Conservation (phyloP, 2,797 vertebrate genomes). For the Merluccius polli region DNA sequence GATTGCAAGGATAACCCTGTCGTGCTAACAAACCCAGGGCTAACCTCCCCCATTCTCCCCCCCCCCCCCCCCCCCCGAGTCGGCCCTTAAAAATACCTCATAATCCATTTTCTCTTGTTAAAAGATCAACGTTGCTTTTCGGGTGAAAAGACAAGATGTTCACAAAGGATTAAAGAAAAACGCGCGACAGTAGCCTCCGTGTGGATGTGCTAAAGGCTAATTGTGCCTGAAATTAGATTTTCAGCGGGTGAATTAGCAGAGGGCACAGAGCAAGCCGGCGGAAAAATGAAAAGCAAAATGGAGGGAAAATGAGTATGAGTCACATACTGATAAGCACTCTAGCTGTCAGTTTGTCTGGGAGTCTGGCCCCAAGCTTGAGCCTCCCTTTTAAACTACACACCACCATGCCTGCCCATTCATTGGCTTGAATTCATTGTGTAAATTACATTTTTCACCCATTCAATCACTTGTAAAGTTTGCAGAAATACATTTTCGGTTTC, state of each 20-base stretch:
- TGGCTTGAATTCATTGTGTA: conserved; percentile 7
- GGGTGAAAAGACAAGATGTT: conserved; percentile 50
- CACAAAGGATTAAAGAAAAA: conserved; percentile 41
- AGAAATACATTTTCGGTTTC: background rate
- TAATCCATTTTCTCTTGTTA: conserved; percentile 66
- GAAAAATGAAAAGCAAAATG: conserved; percentile 43
- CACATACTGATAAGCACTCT: conserved; percentile 49
- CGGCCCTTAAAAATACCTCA: conserved; percentile 47
- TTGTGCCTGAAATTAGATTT: conserved; percentile 76
- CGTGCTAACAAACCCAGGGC: conserved; percentile 41
- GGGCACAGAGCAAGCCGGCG: conserved; percentile 40
- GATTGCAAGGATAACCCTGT: conserved; percentile 51
- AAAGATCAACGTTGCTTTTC: conserved; percentile 64
- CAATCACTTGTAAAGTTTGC: background rate
- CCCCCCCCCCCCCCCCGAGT: conserved; percentile 45
- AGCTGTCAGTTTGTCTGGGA: conserved; percentile 18
- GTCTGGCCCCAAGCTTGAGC: conserved; percentile 41
- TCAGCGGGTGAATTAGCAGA: conserved; percentile 71
- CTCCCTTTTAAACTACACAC: conserved; percentile 34
- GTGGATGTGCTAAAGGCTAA: conserved; percentile 74
- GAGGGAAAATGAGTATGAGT: conserved; percentile 48
- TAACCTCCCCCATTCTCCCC: conserved; percentile 38
- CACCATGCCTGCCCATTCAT: conserved; percentile 52
- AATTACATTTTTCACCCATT: background rate
- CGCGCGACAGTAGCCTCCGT: conserved; percentile 38